Percentiles rank a stretch among this genome's conserved stretches.
These are phyloP conservation scores for Drosophila ercepeae DNA, from an alignment of 1,140 invertebrate species.

Conservation along the genomic window DNA sequence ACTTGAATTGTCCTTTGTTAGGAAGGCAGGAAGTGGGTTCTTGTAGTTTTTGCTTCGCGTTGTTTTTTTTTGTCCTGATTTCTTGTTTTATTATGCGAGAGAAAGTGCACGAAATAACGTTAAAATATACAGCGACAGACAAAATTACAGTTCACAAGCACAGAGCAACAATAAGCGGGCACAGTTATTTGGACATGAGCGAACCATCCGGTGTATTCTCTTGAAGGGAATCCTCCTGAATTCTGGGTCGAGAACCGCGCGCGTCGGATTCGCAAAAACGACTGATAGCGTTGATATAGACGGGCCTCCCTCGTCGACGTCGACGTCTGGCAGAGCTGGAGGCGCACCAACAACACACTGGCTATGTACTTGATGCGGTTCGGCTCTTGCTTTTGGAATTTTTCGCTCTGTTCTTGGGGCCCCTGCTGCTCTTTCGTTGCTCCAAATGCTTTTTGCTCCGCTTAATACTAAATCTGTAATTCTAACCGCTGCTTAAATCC, in stretches of 20 bases:
- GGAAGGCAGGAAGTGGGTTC: slow-evolving; percentile 13
- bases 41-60: slow-evolving; percentile 6
- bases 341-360: neutral
- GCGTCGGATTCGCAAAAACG: slow-evolving; percentile 76
- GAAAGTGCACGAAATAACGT: slow-evolving; percentile 64
- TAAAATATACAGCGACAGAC: slow-evolving; percentile 68
- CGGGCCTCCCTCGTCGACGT: slow-evolving; percentile 65
- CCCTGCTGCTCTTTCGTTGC: slow-evolving; percentile 8
- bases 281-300: slow-evolving; percentile 79
- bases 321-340: slow-evolving; percentile 19
- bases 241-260: slow-evolving; percentile 49
- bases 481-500: slow-evolving; percentile 36
- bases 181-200: slow-evolving; percentile 56
- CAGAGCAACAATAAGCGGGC: slow-evolving; percentile 14
- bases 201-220: slow-evolving; percentile 34
- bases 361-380: neutral
- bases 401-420: slow-evolving; percentile 34
- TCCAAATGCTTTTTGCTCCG: slow-evolving; percentile 20
- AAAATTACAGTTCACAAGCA: slow-evolving; percentile 62
- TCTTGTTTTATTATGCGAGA: slow-evolving; percentile 18
- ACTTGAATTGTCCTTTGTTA: slow-evolving; percentile 68
- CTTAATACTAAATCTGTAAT: slow-evolving; percentile 32
- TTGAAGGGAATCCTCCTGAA: slow-evolving; percentile 18
- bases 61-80: slow-evolving; percentile 14
- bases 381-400: slow-evolving; percentile 45